Evolutionary conservation across 1,140 invertebrate species (phyloP).

Genomic region (Proctacanthus coquilletti): DNA sequence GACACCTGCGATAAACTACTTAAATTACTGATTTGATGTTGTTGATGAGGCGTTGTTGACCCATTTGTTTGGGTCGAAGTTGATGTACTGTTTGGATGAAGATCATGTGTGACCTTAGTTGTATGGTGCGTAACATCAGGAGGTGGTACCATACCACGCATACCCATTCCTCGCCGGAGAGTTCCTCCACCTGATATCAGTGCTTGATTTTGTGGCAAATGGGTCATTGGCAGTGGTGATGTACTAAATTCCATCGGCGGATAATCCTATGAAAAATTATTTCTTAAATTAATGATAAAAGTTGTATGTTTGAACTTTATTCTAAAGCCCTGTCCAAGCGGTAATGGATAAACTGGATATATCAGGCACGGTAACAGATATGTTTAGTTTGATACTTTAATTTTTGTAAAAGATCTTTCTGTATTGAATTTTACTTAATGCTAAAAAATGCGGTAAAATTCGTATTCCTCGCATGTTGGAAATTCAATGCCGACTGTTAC

Average conservation of each 20-base stretch:
- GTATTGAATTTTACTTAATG: no score
- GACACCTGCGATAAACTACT: constrained; percentile 22
- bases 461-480: no score
- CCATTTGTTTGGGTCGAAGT: constrained; percentile 15
- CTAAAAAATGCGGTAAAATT: no score
- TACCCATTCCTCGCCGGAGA: constrained; percentile 19
- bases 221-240: constrained; percentile 20
- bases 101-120: constrained; percentile 14
- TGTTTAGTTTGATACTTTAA: no score
- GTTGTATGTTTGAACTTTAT: no score
- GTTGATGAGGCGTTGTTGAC: constrained; percentile 13
- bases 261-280: constrained; percentile 28
- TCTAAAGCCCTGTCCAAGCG: no score
- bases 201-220: constrained; percentile 17
- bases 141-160: constrained; percentile 23
- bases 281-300: no score
- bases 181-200: constrained; percentile 17
- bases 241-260: constrained; percentile 23
- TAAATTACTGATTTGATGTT: constrained; percentile 19
- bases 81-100: constrained; percentile 25
- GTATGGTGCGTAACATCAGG: constrained; percentile 29
- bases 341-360: no score
- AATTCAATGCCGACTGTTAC: no score
- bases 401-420: no score
- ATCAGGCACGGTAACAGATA: no score